Evolutionary conservation across 2,797 vertebrate genomes (phyloP).

Genomic region (Macroramphosus scolopax): DNA sequence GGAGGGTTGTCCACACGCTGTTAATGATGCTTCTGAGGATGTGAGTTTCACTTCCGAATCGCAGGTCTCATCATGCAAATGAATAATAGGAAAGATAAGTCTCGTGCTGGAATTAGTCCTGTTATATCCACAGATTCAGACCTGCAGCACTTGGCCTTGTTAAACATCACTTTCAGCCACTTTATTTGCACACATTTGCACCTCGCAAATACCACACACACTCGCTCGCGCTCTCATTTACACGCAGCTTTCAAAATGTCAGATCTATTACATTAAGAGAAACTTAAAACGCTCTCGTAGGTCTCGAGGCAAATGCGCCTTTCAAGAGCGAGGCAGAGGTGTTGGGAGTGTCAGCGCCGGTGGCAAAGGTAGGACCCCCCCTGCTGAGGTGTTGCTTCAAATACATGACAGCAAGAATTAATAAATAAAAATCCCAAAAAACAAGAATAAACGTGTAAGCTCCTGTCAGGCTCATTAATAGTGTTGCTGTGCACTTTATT

Average conservation of each 20-base stretch:
- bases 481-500: slow-evolving; percentile 41
- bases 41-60: slow-evolving; percentile 16
- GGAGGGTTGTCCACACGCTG: slow-evolving; percentile 13
- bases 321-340: slow-evolving; percentile 44
- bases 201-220: slow-evolving; percentile 17
- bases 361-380: slow-evolving; percentile 36
- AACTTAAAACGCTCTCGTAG: slow-evolving; percentile 51
- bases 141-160: slow-evolving; percentile 46
- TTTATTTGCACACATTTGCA: slow-evolving; percentile 36
- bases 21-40: slow-evolving; percentile 38
- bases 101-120: slow-evolving; percentile 1
- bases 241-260: slow-evolving; percentile 42
- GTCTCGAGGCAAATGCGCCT: slow-evolving; percentile 48
- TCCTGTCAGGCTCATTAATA: slow-evolving; percentile 57
- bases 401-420: slow-evolving; percentile 54
- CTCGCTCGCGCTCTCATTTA: slow-evolving; percentile 20
- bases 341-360: slow-evolving; percentile 15
- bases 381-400: slow-evolving; percentile 50
- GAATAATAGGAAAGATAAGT: slow-evolving; percentile 2
- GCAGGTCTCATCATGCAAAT: slow-evolving; percentile 1
- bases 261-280: slow-evolving; percentile 34
- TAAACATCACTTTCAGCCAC: slow-evolving; percentile 35
- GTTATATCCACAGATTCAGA: slow-evolving; percentile 19
- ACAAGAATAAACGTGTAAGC: slow-evolving; percentile 51
- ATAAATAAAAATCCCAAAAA: slow-evolving; percentile 57